phyloP scores from a whole-genome alignment of 2,797 vertebrate genomes.

The Urocyon cinereoargenteus region DNA sequence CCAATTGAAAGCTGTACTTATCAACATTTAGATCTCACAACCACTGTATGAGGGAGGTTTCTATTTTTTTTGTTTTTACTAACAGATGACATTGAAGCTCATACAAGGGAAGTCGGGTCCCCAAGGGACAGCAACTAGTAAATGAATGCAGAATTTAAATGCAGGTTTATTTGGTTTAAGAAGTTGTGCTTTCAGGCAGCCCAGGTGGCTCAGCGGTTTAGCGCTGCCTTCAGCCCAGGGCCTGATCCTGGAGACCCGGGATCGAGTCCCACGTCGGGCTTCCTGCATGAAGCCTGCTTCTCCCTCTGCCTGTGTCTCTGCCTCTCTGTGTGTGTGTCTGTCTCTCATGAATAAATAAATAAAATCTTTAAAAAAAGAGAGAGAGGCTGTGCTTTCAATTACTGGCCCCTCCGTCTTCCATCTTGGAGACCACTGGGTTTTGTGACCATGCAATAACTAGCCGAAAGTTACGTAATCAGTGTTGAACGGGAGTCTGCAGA shows the following conservation, averaged over 20 bases:
- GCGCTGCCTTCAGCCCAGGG: too few relatives aligned
- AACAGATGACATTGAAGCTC: background rate
- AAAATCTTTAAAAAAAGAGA: too few relatives aligned
- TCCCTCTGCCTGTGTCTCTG: too few relatives aligned
- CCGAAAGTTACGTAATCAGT: background rate
- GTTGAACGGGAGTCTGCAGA: background rate
- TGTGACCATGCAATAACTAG: background rate
- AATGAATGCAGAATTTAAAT: background rate
- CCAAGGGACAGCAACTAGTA: background rate
- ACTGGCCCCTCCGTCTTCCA: background rate
- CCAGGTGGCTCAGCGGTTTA: too few relatives aligned
- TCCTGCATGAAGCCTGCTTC: too few relatives aligned
- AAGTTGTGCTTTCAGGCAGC: background rate
- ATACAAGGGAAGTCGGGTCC: background rate
- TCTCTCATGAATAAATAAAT: too few relatives aligned
- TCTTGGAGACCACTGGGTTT: slow-evolving; percentile 37
- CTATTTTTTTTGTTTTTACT: background rate
- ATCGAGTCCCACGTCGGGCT: too few relatives aligned
- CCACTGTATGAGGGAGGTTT: background rate
- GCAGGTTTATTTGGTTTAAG: background rate
- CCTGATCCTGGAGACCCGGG: too few relatives aligned
- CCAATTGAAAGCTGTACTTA: background rate
- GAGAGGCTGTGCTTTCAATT: background rate
- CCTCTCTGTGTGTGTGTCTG: too few relatives aligned
- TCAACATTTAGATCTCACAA: background rate